These are phyloP conservation scores for Cacatua alba DNA, from an alignment of 2,113 vertebrate genomes.

Conservation along the genomic window DNA sequence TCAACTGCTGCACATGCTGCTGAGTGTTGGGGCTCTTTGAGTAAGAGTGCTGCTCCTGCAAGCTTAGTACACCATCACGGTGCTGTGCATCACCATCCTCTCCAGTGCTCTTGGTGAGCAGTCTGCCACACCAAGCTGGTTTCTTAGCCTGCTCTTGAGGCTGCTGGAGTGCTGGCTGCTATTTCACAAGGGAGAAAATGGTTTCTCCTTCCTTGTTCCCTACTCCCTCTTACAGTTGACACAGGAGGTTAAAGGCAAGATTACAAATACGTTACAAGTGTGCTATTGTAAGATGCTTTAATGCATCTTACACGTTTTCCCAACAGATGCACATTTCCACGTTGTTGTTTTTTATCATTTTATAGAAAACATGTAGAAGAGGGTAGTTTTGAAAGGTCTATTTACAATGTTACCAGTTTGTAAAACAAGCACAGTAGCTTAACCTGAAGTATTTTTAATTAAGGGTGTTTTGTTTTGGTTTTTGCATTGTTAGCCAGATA, in stretches of 20 bases:
- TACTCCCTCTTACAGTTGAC: not conserved
- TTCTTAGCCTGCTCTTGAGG: not conserved
- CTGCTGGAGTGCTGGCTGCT: not conserved
- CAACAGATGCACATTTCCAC: not conserved
- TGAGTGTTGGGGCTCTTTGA: not conserved
- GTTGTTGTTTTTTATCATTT: slow-evolving; percentile 23
- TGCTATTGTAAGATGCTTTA: not conserved
- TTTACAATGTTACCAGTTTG: slow-evolving; percentile 72
- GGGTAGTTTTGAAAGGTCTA: slow-evolving; percentile 71
- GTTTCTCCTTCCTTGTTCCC: not conserved
- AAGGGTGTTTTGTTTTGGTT: not conserved
- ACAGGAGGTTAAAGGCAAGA: not conserved
- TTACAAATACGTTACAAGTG: not conserved
- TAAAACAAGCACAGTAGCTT: slow-evolving; percentile 67
- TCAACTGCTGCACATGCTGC: rapidly evolving
- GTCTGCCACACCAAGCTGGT: not conserved
- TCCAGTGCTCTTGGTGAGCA: rapidly evolving
- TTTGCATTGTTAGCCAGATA: slow-evolving; percentile 59
- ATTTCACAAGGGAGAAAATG: rapidly evolving
- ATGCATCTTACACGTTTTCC: not conserved
- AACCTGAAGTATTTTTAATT: slow-evolving; percentile 81
- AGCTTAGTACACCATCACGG: rapidly evolving
- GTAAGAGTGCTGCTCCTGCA: rapidly evolving
- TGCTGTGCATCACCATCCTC: not conserved
- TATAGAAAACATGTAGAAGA: slow-evolving; percentile 70